Evolutionary conservation across 2,797 vertebrate genomes (phyloP).

Genomic region (Melanotaenia boesemani): DNA sequence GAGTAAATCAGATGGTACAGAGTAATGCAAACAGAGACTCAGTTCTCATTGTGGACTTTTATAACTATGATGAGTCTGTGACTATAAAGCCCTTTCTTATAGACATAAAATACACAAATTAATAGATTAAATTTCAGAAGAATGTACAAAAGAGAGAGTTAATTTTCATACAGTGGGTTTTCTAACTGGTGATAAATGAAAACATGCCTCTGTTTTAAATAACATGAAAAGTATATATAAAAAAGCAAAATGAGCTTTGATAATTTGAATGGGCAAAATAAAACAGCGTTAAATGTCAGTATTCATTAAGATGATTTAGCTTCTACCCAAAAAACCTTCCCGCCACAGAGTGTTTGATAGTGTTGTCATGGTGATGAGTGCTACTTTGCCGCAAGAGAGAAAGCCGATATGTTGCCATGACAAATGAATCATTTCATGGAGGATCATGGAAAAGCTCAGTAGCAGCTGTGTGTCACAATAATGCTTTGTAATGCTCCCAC

Average conservation of each 20-base stretch:
- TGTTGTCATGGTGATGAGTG: slow-evolving; percentile 69
- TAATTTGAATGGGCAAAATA: slow-evolving; percentile 10
- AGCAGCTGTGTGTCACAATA: slow-evolving; percentile 5
- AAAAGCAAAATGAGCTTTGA: slow-evolving; percentile 15
- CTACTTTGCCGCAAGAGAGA: slow-evolving; percentile 59
- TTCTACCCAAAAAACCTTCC: slow-evolving; percentile 24
- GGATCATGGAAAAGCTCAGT: slow-evolving; percentile 9
- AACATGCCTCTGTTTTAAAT: not conserved
- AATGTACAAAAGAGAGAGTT: not conserved
- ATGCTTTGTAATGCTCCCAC: not conserved
- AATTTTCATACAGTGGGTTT: not conserved
- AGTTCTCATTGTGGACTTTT: not conserved
- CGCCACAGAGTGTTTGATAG: slow-evolving; percentile 55
- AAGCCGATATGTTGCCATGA: slow-evolving; percentile 60
- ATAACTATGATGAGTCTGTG: too few species aligned
- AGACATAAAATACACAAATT: not conserved
- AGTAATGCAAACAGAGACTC: not conserved
- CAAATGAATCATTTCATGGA: slow-evolving; percentile 43
- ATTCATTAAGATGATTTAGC: slow-evolving; percentile 28
- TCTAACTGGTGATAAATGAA: not conserved
- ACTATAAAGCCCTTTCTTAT: not conserved
- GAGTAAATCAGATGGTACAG: not conserved
- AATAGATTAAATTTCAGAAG: not conserved
- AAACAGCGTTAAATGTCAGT: slow-evolving; percentile 28
- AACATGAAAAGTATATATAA: slow-evolving; percentile 29